Evolutionary conservation across 2,888 invertebrate genomes (phyloP).

Genomic region (Drosophila kokeensis): DNA sequence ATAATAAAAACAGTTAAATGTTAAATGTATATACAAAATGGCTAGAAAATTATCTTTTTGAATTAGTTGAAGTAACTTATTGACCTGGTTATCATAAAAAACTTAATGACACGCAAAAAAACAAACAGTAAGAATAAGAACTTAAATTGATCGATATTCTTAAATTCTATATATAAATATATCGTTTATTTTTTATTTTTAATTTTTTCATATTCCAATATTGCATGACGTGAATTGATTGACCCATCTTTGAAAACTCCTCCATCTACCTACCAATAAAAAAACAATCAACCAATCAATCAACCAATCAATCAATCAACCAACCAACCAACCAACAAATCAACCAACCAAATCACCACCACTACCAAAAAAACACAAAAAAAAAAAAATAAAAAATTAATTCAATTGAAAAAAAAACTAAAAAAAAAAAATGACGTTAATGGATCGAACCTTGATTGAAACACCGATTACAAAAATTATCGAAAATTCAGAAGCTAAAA

Average conservation of each 20-base stretch:
- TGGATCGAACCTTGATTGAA: constrained; percentile 35
- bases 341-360: constrained; percentile 39
- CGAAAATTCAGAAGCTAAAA: constrained; percentile 93
- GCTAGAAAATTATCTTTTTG: background rate
- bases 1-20: background rate
- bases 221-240: constrained; percentile 83
- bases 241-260: constrained; percentile 71
- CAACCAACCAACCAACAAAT: constrained; percentile 39
- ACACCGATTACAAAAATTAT: constrained; percentile 39
- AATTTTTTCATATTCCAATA: constrained; percentile 75
- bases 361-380: constrained; percentile 43
- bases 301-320: constrained; percentile 35
- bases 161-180: constrained; percentile 37
- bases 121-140: constrained; percentile 22
- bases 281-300: constrained; percentile 34
- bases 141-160: constrained; percentile 42
- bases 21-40: background rate
- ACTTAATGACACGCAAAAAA: background rate
- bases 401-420: constrained; percentile 28
- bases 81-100: background rate
- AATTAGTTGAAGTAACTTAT: background rate
- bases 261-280: constrained; percentile 69
- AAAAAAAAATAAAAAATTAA: constrained; percentile 44
- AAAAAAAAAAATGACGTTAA: constrained; percentile 20
- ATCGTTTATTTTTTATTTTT: constrained; percentile 63